Evolutionary conservation across 2,888 invertebrate genomes (phyloP), one percentile per base, ranked within the genome.

Genomic region (Macrosiphum euphorbiae): DNA sequence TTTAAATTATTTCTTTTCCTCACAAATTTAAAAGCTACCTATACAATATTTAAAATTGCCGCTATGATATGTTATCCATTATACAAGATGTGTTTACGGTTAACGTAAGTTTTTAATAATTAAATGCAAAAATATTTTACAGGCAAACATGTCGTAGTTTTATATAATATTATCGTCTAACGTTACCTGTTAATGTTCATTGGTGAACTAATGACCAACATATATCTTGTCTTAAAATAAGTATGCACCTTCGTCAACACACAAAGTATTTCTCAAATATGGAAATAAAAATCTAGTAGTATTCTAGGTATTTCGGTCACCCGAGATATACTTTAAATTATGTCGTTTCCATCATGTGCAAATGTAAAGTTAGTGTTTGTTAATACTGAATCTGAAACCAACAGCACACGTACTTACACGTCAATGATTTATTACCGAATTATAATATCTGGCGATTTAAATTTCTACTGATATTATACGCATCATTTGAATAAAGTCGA

Each of bases 371-470:
- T 35, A 52, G 44, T 28, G 13, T 58, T 58, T 41, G 35, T 78
- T 78, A 78, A 78, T 2, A 78, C 20, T 35, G 3, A 35, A 78
- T 35, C 35, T 35, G 78, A 78, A 78, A 20, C 44, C 28, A 44
- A 55, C 41, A 28, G 8, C 26, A 35, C 16, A 1, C 44, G 44
- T 61, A 78, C 20, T 78, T 24, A 7, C 20, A 35, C 8, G 16
- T 61, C 89, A 58, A 58, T 61, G 61, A 89, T 89, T 89, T 89
- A 89, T 90, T 35, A 50, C 50, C 50, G 26, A 7, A 61, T 89
- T 90, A 50, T 35, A n/a, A 47, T 67, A 67, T 50, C 5, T 41
- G 4, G 47, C 41, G 47, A 47, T 67, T n/a, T n/a, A 90, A 20
- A n/a, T 47, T 89, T n/a, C 47, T 28, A 47, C 61, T 47, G 61